Evolutionary conservation across 2,888 invertebrate species (phyloP).

Genomic region (Belgica antarctica): DNA sequence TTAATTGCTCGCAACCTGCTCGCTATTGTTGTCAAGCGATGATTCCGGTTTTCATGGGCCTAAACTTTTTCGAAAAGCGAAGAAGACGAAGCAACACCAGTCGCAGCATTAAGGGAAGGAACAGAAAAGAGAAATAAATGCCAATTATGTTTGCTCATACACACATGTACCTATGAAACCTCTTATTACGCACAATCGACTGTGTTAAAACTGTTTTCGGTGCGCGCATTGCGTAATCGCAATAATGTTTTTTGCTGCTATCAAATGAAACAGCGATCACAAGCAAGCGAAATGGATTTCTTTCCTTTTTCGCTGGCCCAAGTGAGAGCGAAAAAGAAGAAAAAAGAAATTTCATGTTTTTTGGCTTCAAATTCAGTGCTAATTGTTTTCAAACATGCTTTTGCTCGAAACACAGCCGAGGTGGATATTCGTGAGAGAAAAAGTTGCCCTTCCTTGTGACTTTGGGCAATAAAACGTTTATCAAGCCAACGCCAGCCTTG

Average conservation of each 20-base stretch:
- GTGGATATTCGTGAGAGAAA: no score
- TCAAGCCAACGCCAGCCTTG: no score
- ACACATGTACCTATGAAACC: conserved; percentile 33
- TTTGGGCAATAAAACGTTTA: no score
- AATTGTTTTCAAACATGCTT: no score
- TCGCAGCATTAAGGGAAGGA: no score
- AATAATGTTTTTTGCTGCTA: background rate
- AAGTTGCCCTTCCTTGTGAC: no score
- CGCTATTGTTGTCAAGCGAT: no score
- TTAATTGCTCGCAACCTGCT: no score
- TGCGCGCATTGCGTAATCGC: conserved; percentile 32
- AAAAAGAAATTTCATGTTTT: background rate
- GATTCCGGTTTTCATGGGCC: conserved; percentile 16
- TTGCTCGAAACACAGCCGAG: no score
- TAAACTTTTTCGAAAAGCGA: background rate
- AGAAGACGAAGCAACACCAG: no score
- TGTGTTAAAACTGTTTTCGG: conserved; percentile 32
- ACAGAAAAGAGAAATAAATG: background rate
- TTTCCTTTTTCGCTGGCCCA: background rate
- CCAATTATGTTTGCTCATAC: conserved; percentile 29
- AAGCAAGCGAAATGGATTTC: background rate
- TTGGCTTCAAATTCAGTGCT: no score
- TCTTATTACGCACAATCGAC: conserved; percentile 42
- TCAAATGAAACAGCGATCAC: background rate
- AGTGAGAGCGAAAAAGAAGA: background rate